phyloP scores from a whole-genome alignment of 2,888 invertebrate species.

The Cynaeus angustus region DNA sequence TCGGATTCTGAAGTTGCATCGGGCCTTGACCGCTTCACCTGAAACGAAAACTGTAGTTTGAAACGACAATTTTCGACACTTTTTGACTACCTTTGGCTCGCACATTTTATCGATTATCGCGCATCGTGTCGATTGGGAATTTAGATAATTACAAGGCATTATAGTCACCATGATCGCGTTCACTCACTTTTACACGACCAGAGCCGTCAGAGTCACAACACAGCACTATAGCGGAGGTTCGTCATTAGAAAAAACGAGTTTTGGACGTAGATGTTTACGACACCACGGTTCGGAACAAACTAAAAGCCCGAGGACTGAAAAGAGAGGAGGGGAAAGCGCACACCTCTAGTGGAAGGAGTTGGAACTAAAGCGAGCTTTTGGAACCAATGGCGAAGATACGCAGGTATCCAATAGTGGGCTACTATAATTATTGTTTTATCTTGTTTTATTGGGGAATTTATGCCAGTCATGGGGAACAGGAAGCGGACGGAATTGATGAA shows the following conservation, averaged over 20 bases:
- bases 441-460: conserved; percentile 42
- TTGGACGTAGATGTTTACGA: background rate
- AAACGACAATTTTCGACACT: background rate
- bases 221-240: background rate
- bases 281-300: conserved; percentile 26
- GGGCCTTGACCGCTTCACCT: conserved; percentile 83
- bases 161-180: conserved; percentile 77
- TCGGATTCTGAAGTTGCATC: conserved; percentile 79
- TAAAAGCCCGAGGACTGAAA: conserved; percentile 27
- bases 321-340: conserved; percentile 54
- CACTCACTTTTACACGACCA: conserved; percentile 1
- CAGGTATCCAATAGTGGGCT: conserved; percentile 51
- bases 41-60: conserved; percentile 66
- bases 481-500: conserved; percentile 2
- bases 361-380: conserved; percentile 52
- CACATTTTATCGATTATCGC: conserved; percentile 71
- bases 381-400: conserved; percentile 53
- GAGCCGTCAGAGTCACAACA: background rate
- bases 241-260: conserved; percentile 2
- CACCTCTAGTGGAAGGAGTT: conserved; percentile 55
- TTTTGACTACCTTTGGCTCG: conserved; percentile 68
- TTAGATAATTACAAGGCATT: conserved; percentile 80
- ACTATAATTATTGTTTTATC: conserved; percentile 51
- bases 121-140: conserved; percentile 74
- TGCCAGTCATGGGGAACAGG: conserved; percentile 11